A percentile compares a stretch with the other conserved stretches of the same genome.
Evolutionary conservation across 1,140 invertebrate species (phyloP).

Genomic region (Drosophila neocordata): DNA sequence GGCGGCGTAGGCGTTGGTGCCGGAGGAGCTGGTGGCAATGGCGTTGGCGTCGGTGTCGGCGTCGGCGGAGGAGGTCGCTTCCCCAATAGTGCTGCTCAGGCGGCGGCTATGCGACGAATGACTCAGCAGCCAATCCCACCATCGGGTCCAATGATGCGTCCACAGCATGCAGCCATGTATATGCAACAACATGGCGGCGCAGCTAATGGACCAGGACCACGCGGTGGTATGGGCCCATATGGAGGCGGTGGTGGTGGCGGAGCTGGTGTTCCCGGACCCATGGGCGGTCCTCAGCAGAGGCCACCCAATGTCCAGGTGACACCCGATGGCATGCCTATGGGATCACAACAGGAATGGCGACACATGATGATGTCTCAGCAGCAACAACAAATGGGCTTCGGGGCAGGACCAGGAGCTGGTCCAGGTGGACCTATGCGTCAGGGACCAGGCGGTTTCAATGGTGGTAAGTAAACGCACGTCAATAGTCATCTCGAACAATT

Average conservation of each 20-base stretch:
- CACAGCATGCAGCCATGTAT: constrained; percentile 84
- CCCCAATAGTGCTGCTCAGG: constrained; percentile 83
- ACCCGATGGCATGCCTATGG: constrained; percentile 84
- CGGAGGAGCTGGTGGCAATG: constrained; percentile 84
- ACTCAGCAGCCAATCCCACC: constrained; percentile 88
- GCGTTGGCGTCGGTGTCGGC: constrained; percentile 71
- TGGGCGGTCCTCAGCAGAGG: constrained; percentile 81
- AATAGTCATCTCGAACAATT: not conserved
- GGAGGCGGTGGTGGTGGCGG: constrained; percentile 72
- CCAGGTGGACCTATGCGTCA: constrained; percentile 83
- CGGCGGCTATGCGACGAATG: constrained; percentile 85
- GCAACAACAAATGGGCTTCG: constrained; percentile 85
- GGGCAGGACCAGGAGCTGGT: constrained; percentile 81
- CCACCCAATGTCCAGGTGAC: constrained; percentile 84
- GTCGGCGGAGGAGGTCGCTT: constrained; percentile 81
- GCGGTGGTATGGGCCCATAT: constrained; percentile 82
- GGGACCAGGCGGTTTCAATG: constrained; percentile 87
- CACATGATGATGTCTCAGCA: constrained; percentile 88
- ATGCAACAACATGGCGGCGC: constrained; percentile 83
- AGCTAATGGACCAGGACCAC: constrained; percentile 64
- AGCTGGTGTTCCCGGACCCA: constrained; percentile 44
- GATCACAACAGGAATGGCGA: constrained; percentile 87
- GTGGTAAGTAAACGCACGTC: constrained; percentile 83
- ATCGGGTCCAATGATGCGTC: constrained; percentile 88
- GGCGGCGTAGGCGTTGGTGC: constrained; percentile 76